phyloP scores from a whole-genome alignment of 2,113 vertebrate genomes.

The Myiozetetes cayanensis region DNA sequence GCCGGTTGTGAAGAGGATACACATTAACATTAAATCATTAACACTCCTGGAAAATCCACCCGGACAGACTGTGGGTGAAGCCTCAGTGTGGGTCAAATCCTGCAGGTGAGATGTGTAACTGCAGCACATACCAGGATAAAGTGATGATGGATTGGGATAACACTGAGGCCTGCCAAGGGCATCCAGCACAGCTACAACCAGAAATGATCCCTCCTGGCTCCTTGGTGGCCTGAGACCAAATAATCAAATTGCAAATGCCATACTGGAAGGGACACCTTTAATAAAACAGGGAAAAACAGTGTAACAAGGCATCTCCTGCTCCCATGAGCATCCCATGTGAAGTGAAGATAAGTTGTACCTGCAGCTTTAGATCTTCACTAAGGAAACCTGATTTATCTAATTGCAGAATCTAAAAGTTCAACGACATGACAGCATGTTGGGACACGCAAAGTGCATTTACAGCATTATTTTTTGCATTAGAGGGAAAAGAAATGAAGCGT shows the following conservation, averaged over 20 bases:
- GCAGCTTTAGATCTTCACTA: not conserved
- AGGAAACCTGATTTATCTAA: not conserved
- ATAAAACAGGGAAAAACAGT: rapidly evolving
- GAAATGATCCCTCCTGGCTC: not conserved
- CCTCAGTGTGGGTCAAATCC: rapidly evolving
- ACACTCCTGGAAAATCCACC: not conserved
- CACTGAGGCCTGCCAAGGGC: not conserved
- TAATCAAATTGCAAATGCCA: not conserved
- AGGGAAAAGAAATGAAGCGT: not conserved
- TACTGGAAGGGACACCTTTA: not conserved
- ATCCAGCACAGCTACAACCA: not conserved
- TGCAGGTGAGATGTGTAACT: not conserved
- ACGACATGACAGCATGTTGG: not conserved
- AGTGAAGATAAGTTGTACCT: not conserved
- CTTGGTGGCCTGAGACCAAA: not conserved
- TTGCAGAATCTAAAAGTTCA: not conserved
- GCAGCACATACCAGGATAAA: not conserved
- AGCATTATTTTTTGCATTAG: not conserved
- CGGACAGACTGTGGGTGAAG: not conserved
- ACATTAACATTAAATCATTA: not conserved
- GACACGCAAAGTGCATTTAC: not conserved
- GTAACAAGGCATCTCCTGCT: not conserved
- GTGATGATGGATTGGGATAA: not conserved
- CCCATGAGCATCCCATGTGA: not conserved
- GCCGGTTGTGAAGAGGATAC: not conserved